Evolutionary conservation across 30 jellyfish, hydroid and myxozoan genomes (phyloP), one percentile per base, ranked within the genome.

Genomic region (Aurelia sp.): DNA sequence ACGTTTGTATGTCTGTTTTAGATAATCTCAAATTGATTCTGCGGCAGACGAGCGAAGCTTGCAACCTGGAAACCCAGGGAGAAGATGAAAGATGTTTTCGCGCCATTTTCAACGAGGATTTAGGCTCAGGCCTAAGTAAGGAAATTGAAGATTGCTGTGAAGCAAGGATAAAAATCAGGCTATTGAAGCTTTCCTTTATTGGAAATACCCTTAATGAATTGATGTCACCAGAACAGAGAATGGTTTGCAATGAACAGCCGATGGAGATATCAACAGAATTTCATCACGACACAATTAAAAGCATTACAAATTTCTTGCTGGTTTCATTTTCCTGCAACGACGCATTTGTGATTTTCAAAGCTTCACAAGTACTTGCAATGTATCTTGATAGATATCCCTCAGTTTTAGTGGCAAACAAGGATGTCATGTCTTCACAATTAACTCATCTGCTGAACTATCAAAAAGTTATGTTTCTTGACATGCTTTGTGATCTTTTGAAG

Each of bases 261-360:
- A 44, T 44, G 55, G 15, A 44, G 9, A 7, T 44, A 44, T 44
- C 15, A 44, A 44, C 55, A 44, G 9, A 44, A 44, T 8, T 44
- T 44, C 55, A 44, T 8, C 8, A 44, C 15, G 55, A 44, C 9
- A 13, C 0, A 2, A 44, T 13, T 8, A 19, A 53, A 22, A 44
- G 47, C 21, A 30, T 18, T 4, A 20, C 60, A 2, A 44, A 30
- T 10, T 74, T 57, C 35, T 52, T 74, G 18, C 16, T 53, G 30
- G 19, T 13, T 3, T 74, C 74, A 15, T 21, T 74, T 21, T n/a
- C 20, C 15, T 53, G 59, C 27, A 13, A 38, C 35, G 17, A 55
- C 27, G 63, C 27, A 10, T 74, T 74, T 74, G 86, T 74, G 13
- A 33, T 65, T 55, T 74, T 47, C 86, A 74, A 74, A 55, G 86